These are phyloP conservation scores for Micromys minutus DNA, from an alignment of 2,113 vertebrate genomes.

Conservation along the genomic window DNA sequence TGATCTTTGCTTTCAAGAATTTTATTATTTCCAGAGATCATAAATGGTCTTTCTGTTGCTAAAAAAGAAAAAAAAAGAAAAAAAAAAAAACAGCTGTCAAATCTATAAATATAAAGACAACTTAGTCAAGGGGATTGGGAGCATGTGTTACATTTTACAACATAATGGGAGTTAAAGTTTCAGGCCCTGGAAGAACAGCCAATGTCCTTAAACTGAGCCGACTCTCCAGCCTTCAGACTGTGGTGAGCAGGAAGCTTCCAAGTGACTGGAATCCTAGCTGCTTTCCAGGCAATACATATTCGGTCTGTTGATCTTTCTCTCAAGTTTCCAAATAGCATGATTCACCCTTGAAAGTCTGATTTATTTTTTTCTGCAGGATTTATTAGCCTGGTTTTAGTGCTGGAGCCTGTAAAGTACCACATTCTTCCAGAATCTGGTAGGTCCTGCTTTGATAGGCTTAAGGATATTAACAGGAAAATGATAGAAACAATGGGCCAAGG, in stretches of 20 bases:
- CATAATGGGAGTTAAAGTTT: too few species aligned
- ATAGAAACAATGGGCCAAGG: background rate
- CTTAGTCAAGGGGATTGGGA: background rate
- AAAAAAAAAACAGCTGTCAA: too few species aligned
- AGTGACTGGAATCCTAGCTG: background rate
- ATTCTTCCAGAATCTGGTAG: too few species aligned
- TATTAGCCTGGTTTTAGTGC: background rate
- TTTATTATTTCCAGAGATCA: background rate
- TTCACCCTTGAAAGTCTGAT: background rate
- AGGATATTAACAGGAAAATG: conserved; percentile 2
- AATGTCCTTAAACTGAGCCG: background rate
- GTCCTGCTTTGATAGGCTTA: background rate
- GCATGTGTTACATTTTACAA: too few species aligned
- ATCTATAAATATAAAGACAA: background rate
- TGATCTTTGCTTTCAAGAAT: background rate
- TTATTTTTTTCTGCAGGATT: background rate
- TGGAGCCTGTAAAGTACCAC: background rate
- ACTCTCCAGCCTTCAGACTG: background rate
- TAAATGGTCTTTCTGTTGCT: background rate
- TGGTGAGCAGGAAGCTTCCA: background rate
- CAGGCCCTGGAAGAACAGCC: background rate
- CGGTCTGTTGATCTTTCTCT: background rate
- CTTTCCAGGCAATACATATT: background rate
- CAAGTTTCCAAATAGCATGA: background rate
- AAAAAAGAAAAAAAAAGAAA: too few species aligned